Percentiles rank a stretch among this genome's conserved stretches.
These are phyloP conservation scores for Nomada fabriciana DNA, from an alignment of 2,888 invertebrate species.

Conservation along the genomic window DNA sequence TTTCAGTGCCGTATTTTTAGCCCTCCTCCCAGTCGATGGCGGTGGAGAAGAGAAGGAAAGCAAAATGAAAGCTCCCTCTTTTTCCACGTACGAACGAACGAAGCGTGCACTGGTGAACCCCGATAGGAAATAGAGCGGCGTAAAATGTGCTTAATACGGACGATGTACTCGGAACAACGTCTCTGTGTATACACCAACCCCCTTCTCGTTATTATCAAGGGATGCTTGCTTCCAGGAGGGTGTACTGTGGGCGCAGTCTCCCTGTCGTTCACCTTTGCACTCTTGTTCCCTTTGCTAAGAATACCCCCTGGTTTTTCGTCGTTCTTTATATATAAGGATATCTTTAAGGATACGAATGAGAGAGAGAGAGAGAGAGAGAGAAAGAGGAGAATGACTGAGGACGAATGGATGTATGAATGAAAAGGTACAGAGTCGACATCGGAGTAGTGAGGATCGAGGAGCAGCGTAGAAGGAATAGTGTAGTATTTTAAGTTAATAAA, in stretches of 20 bases:
- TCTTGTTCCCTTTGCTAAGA: slow-evolving; percentile 4
- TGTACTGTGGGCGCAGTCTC: slow-evolving; percentile 21
- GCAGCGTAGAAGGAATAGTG: too few species aligned
- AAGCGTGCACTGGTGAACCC: slow-evolving; percentile 43
- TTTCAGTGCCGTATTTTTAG: slow-evolving; percentile 28
- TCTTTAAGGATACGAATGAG: too few species aligned
- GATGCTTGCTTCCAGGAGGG: neutral
- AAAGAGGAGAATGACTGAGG: too few species aligned
- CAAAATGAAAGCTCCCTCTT: slow-evolving; percentile 1
- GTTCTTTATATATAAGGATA: neutral
- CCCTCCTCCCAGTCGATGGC: neutral
- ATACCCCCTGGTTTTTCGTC: slow-evolving; percentile 9
- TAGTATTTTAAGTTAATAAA: too few species aligned
- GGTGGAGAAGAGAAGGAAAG: slow-evolving; percentile 11
- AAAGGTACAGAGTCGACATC: too few species aligned
- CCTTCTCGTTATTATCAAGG: slow-evolving; percentile 25
- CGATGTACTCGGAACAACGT: slow-evolving; percentile 38
- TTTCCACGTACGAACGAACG: slow-evolving; percentile 15
- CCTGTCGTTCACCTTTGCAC: slow-evolving; percentile 45
- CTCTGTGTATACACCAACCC: neutral
- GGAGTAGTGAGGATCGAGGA: too few species aligned
- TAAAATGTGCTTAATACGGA: slow-evolving; percentile 53
- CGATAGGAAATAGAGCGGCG: slow-evolving; percentile 57
- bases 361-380: too few species aligned
- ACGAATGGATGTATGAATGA: too few species aligned